Evolutionary conservation across 2,888 invertebrate species (phyloP), one percentile per base, ranked within the genome.

Genomic region (Bruchidius siliquastri): DNA sequence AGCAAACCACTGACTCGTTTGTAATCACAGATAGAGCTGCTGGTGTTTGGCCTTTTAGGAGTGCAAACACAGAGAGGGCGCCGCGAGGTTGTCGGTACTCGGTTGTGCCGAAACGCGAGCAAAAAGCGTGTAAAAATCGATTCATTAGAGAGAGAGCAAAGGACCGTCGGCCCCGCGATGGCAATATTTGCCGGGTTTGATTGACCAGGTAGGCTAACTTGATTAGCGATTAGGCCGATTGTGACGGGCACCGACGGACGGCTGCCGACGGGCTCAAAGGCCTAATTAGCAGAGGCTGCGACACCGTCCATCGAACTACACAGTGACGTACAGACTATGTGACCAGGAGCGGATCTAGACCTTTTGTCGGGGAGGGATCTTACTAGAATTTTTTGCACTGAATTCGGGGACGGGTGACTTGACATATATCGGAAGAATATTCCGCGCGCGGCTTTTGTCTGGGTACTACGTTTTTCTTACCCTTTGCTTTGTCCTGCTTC

Each of bases 161-260:
- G 21, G 22, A 13, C 22, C 21, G 68, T 22, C 21, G 20, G 72
- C 78, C 79, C 77, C 77, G 77, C 79, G 80, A 80, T 80, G 81
- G 81, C 80, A 80, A 81, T 82, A 81, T 81, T 81, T 81, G 79
- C 82, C 76, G 78, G 81, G 81, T 77, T 80, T 85, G 85, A 85
- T 85, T 86, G 86, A 85, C 84, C 85, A 85, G 86, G 85, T 85
- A 85, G 86, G 83, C 85, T 86, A 86, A 86, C 84, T 86, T 87
- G 87, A 87, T 86, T 87, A 86, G 86, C 84, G 86, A 87, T 86
- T 87, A 86, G 86, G 84, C 84, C 84, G 86, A 86, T 86, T 86
- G 85, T 86, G 86, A 86, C 85, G 86, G 49, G 49, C 49, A 49
- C 49, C 49, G 18, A 49, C 49, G 18, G 18, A 49, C 49, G 10